Evolutionary conservation across 2,113 vertebrate species (phyloP).

Genomic region (Apeltes quadracus): DNA sequence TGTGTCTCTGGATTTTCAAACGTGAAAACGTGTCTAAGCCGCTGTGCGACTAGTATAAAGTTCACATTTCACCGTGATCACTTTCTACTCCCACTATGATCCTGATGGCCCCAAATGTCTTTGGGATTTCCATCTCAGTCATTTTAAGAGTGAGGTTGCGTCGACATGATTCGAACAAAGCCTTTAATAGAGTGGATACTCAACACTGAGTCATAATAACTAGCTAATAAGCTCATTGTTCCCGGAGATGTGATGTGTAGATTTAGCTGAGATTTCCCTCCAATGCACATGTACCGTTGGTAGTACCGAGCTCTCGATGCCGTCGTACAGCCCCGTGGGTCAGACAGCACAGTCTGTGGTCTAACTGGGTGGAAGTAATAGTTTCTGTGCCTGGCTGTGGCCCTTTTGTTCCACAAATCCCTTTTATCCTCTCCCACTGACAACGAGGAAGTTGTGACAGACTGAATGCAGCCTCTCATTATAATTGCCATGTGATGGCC

Average conservation of each 20-base stretch:
- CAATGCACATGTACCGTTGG: not conserved
- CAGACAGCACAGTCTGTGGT: conserved; percentile 72
- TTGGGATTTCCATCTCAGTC: not conserved
- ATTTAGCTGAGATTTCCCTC: not conserved
- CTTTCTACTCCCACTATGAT: not conserved
- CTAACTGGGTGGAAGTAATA: conserved; percentile 76
- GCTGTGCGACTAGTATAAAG: not conserved
- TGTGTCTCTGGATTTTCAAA: conserved; percentile 13
- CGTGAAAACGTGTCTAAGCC: not conserved
- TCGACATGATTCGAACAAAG: not conserved
- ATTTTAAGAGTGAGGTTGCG: not conserved
- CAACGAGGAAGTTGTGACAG: conserved; percentile 78
- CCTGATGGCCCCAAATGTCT: too few relatives aligned
- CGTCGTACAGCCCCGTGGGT: conserved; percentile 43
- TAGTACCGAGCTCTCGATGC: not conserved
- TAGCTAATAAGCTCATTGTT: too few relatives aligned
- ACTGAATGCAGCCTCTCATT: conserved; percentile 61
- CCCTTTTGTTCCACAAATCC: conserved; percentile 75
- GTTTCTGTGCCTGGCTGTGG: conserved; percentile 68
- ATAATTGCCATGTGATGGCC: conserved; percentile 57
- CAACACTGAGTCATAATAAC: not conserved
- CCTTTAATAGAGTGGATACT: not conserved
- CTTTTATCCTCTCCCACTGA: conserved; percentile 74
- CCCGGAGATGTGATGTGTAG: not conserved
- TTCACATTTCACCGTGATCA: not conserved